Base-by-base conservation (phyloP, 2,888 invertebrate genomes). In the Hemaris fuciformis region DNA sequence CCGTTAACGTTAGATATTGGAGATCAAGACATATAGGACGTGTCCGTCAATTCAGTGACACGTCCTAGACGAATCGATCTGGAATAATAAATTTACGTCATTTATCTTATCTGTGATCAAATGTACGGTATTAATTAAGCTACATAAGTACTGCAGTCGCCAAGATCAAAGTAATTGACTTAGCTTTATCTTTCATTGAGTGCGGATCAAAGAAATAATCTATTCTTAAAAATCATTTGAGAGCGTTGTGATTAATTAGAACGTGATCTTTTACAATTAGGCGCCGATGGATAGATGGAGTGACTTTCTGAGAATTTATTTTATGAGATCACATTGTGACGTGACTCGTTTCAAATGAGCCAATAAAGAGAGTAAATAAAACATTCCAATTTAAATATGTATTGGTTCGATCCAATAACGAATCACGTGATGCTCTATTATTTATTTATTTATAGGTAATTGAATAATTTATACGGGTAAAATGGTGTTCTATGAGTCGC, bases 251-350 rank as follows among this genome's bases (percentile, higher is more conserved):
- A 43, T 61, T 61, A 53, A 57, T 53, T 53, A 53, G 18, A 27
- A 18, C 31, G 27, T 31, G 53, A 53, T 53, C 53, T 31, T 31
- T 53, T 56, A 59, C 25, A 57, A n/a, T 18, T 62, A 60, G 58
- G 48, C 48, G 61, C 38, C 62, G 60, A 63, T 56, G 57, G 62
- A 45, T 57, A 59, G 10, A 53, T 53, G 5, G 27, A 27, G 31
- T 53, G 23, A 46, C 18, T 18, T 53, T 53, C 53, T 18, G 15
- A 18, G 31, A 53, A 31, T 53, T 53, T 18, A 18, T 13, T 53
- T 10, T 27, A n/a, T 5, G 27, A 57, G 56, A 46, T 60, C 57
- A 62, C 63, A 45, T 61, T 46, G 23, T 63, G 59, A 59, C 34
- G 31, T 15, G 60, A 57, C 41, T 41, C 18, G 58, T 25, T 58